Percentiles rank a stretch among this genome's conserved stretches.
Conservation (phyloP, 2,888 invertebrate genomes). For the Drosophila tanythrix region DNA sequence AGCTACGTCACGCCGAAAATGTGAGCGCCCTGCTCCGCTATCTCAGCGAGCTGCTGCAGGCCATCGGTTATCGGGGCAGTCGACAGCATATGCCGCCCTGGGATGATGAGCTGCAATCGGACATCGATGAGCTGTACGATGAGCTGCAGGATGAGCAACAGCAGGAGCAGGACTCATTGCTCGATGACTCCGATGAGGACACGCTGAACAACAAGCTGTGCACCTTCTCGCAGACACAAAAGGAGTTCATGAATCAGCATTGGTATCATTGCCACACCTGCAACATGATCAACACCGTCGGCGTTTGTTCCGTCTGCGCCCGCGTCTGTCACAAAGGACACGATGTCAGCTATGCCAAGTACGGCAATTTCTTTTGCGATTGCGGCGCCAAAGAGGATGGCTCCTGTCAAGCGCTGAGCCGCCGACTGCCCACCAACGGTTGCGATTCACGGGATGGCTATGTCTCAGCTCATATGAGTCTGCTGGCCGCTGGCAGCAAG, state of each 20-base stretch:
- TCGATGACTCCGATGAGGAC: slow-evolving; percentile 88
- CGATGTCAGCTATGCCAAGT: slow-evolving; percentile 98
- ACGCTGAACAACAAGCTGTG: slow-evolving; percentile 90
- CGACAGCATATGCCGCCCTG: slow-evolving; percentile 90
- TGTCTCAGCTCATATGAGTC: slow-evolving; percentile 61
- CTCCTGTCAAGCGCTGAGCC: slow-evolving; percentile 88
- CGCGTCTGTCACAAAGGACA: slow-evolving; percentile 98
- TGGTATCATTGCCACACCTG: slow-evolving; percentile 99
- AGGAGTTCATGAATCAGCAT: slow-evolving; percentile 99
- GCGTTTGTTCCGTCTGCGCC: slow-evolving; percentile 99
- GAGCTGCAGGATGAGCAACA: slow-evolving; percentile 95
- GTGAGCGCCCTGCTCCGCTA: slow-evolving; percentile 94
- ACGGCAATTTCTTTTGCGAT: slow-evolving; percentile 99
- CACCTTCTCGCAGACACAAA: slow-evolving; percentile 98
- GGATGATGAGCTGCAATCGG: slow-evolving; percentile 91
- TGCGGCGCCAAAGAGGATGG: slow-evolving; percentile 98
- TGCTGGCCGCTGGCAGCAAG: slow-evolving; percentile 86
- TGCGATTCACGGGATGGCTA: slow-evolving; percentile 51
- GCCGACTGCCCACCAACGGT: slow-evolving; percentile 69
- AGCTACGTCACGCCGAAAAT: slow-evolving; percentile 86
- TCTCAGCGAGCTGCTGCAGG: slow-evolving; percentile 88
- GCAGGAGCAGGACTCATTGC: slow-evolving; percentile 96
- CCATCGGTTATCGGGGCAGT: slow-evolving; percentile 83
- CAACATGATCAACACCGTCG: slow-evolving; percentile 98
- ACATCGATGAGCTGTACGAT: slow-evolving; percentile 93